Percentiles rank a stretch among this genome's conserved stretches.
These are phyloP conservation scores for Caenorhabditis sulstoni DNA, from an alignment of 2,888 invertebrate species.

Conservation along the genomic window DNA sequence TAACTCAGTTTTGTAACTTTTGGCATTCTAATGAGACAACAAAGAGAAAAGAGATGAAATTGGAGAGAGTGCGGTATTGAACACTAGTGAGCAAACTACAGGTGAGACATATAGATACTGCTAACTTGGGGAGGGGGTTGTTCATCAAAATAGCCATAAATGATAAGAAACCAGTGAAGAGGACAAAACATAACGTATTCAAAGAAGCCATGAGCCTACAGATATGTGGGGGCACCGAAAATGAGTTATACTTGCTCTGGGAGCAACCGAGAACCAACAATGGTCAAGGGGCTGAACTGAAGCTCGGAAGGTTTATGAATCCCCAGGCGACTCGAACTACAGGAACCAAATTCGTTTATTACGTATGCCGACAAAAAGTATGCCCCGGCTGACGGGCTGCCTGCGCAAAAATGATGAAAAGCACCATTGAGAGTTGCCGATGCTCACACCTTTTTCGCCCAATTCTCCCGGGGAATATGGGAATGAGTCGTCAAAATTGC, in stretches of 20 bases:
- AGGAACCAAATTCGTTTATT: conserved; percentile 63
- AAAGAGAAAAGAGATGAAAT: conserved; percentile 7
- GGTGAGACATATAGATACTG: no score
- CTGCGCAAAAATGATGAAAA: conserved; percentile 59
- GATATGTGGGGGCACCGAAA: conserved; percentile 29
- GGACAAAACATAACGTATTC: conserved; percentile 29
- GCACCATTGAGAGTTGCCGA: conserved; percentile 57
- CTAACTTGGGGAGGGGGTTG: no score
- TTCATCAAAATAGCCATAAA: conserved; percentile 9
- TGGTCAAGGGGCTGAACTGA: conserved; percentile 16
- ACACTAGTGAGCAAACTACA: conserved; percentile 3
- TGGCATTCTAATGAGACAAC: conserved; percentile 33
- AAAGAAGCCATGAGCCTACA: background rate
- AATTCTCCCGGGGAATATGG: conserved; percentile 48
- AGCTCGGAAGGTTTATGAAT: conserved; percentile 45
- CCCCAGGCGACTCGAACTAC: conserved; percentile 49
- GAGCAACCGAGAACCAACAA: conserved; percentile 27
- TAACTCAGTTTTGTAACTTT: conserved; percentile 22
- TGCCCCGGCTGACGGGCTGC: conserved; percentile 30
- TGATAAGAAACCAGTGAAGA: conserved; percentile 8
- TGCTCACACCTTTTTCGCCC: conserved; percentile 50
- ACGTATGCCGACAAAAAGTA: conserved; percentile 54
- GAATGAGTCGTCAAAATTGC: conserved; percentile 53
- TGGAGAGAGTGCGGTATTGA: conserved; percentile 3
- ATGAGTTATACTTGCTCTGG: conserved; percentile 40